These are phyloP conservation scores for Episyrphus balteatus DNA, from an alignment of 1,140 invertebrate species.

Conservation along the genomic window DNA sequence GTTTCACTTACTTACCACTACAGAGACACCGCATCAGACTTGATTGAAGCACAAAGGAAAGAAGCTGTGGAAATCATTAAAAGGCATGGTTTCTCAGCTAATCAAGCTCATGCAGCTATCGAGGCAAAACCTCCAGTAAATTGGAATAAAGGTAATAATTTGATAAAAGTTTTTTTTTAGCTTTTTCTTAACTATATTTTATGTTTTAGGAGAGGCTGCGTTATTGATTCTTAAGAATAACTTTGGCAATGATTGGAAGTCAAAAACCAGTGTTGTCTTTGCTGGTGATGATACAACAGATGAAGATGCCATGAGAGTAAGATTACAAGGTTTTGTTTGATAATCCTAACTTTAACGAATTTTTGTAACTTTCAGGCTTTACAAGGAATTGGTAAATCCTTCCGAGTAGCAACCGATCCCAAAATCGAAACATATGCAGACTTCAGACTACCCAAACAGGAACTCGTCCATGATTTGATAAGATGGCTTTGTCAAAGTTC, in stretches of 20 bases:
- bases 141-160: slow-evolving; percentile 67
- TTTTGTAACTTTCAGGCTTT: slow-evolving; percentile 45
- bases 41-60: slow-evolving; percentile 48
- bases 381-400: slow-evolving; percentile 78
- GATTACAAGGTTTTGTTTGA: slow-evolving; percentile 11
- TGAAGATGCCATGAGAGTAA: slow-evolving; percentile 80
- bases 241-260: slow-evolving; percentile 77
- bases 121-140: slow-evolving; percentile 80
- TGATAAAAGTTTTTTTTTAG: background rate
- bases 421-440: slow-evolving; percentile 75
- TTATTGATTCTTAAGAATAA: slow-evolving; percentile 80
- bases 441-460: slow-evolving; percentile 69
- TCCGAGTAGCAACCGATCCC: slow-evolving; percentile 67
- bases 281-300: slow-evolving; percentile 83
- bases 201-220: slow-evolving; percentile 55
- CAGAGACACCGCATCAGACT: slow-evolving; percentile 58
- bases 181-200: background rate
- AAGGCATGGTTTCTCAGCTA: slow-evolving; percentile 60
- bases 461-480: slow-evolving; percentile 73
- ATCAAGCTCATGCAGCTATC: slow-evolving; percentile 67
- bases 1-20: slow-evolving; percentile 82
- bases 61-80: slow-evolving; percentile 59
- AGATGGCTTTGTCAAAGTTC: slow-evolving; percentile 51
- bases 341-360: background rate
- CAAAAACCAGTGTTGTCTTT: slow-evolving; percentile 75